Evolutionary conservation across 2,888 invertebrate species (phyloP).

Genomic region (Adelphocoris suturalis): DNA sequence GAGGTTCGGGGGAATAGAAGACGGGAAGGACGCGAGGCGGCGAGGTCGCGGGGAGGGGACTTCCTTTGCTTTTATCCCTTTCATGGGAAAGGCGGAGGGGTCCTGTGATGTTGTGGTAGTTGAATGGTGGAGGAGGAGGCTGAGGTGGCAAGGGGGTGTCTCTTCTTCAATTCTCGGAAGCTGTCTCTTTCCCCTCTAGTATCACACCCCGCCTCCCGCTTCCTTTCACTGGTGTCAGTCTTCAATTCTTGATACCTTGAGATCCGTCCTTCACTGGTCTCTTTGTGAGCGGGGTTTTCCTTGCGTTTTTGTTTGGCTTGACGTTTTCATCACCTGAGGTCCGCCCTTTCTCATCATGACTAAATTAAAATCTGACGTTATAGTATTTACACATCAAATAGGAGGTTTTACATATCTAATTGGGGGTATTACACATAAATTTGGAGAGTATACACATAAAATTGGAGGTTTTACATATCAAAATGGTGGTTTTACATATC

Average conservation of each 20-base stretch:
- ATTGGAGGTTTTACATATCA: too few species aligned
- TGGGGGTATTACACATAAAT: neutral
- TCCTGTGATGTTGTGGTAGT: constrained; percentile 25
- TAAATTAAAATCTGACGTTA: neutral
- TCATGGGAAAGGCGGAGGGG: neutral
- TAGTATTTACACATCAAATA: neutral
- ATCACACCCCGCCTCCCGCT: neutral
- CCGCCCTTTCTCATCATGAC: neutral
- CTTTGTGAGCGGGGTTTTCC: neutral
- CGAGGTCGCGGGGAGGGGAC: neutral
- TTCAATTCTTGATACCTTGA: neutral
- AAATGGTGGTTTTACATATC: too few species aligned
- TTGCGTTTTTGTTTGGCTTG: neutral
- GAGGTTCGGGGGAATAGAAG: neutral
- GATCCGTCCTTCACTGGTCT: neutral
- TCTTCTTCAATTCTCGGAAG: constrained; percentile 23
- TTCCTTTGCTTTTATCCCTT: constrained; percentile 23
- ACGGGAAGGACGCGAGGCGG: neutral
- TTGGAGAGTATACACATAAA: too few species aligned
- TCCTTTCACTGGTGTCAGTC: constrained; percentile 12
- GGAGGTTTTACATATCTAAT: neutral
- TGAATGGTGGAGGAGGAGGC: neutral
- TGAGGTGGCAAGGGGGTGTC: neutral
- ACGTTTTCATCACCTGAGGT: neutral
- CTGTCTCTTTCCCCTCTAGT: neutral